A percentile compares a stretch with the other conserved stretches of the same genome.
phyloP scores from a whole-genome alignment of 2,113 vertebrate genomes.

The Gallinago media region DNA sequence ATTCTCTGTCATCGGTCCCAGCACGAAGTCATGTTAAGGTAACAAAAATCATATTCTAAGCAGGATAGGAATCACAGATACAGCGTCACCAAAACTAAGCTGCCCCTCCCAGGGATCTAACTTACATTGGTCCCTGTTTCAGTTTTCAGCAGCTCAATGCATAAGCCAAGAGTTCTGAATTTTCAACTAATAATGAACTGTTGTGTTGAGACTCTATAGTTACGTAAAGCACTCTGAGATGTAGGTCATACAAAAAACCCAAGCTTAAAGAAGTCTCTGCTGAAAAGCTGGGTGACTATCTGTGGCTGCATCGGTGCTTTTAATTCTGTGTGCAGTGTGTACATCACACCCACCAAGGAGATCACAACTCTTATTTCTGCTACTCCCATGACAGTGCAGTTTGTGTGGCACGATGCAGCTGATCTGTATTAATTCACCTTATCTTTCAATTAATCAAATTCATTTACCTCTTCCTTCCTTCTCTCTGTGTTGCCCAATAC shows the following conservation, averaged over 20 bases:
- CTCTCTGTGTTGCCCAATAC: background rate
- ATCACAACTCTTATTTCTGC: background rate
- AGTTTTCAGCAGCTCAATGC: background rate
- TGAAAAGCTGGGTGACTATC: background rate
- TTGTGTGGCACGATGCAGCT: background rate
- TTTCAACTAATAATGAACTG: background rate
- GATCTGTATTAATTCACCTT: background rate
- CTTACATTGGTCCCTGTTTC: background rate
- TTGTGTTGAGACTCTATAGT: background rate
- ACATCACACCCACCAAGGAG: accelerated
- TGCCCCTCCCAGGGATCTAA: background rate
- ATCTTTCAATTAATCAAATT: background rate
- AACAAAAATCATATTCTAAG: background rate
- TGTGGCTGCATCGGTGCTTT: background rate
- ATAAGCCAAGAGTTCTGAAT: background rate
- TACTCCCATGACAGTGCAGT: background rate
- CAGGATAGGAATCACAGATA: background rate
- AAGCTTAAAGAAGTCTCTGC: background rate
- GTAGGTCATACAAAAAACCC: background rate
- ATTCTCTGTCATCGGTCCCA: background rate
- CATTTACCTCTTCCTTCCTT: background rate
- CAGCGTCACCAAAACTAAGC: background rate
- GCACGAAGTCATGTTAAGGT: background rate
- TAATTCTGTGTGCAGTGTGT: background rate
- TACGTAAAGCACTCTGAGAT: background rate